These are phyloP conservation scores for Rhingia rostrata DNA, from an alignment of 2,888 invertebrate species.

Conservation along the genomic window DNA sequence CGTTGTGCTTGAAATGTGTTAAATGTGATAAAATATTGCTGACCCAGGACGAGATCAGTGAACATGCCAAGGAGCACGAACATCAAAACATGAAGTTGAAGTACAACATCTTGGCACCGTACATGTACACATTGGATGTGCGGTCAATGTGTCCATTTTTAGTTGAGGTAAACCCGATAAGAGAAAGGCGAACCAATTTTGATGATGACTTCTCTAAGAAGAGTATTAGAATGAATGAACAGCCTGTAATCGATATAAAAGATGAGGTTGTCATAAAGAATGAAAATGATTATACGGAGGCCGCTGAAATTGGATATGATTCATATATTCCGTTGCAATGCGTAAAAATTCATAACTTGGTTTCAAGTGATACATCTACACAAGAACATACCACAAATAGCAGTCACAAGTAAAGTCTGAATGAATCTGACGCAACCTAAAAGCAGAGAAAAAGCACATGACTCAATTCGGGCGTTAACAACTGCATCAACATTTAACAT, in stretches of 20 bases:
- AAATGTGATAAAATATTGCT: conserved; percentile 39
- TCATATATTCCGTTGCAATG: conserved; percentile 32
- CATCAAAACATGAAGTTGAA: conserved; percentile 12
- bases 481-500: background rate
- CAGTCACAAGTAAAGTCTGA: background rate
- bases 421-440: background rate
- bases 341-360: conserved; percentile 42
- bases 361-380: background rate
- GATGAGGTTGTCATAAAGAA: conserved; percentile 44
- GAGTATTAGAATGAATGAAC: conserved; percentile 19
- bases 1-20: conserved; percentile 38
- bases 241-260: background rate
- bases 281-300: background rate
- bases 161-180: conserved; percentile 22
- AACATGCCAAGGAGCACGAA: conserved; percentile 22
- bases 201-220: background rate
- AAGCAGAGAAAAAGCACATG: background rate
- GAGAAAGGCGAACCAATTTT: conserved; percentile 26
- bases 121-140: conserved; percentile 8
- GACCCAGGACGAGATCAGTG: conserved; percentile 24
- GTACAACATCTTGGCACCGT: conserved; percentile 29
- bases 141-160: conserved; percentile 29
- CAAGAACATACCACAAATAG: background rate
- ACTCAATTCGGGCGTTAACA: no score
- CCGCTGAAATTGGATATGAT: background rate